A percentile compares a stretch with the other conserved stretches of the same genome.
Evolutionary conservation across 1,140 invertebrate genomes (phyloP).

Genomic region (Apolygus lucorum): DNA sequence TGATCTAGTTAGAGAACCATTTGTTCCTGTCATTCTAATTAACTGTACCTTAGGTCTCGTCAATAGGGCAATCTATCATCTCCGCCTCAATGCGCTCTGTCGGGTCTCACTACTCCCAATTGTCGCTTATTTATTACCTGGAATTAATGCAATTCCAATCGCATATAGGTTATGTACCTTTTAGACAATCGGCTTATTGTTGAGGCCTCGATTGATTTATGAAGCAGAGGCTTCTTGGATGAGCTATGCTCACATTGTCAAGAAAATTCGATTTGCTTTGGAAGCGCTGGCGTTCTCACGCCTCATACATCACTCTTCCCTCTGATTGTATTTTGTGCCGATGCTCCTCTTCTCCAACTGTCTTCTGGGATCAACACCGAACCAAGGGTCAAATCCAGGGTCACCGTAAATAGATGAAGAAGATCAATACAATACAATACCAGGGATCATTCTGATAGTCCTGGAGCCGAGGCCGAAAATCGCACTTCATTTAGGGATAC

Average conservation of each 20-base stretch:
- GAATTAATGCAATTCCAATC: not conserved
- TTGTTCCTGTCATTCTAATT: not conserved
- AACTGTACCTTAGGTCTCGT: not conserved
- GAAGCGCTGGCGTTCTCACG: not conserved
- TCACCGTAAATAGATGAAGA: too few relatives aligned
- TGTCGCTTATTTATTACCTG: not conserved
- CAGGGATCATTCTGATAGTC: too few relatives aligned
- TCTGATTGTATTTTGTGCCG: too few relatives aligned
- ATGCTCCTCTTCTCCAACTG: too few relatives aligned
- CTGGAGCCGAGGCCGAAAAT: too few relatives aligned
- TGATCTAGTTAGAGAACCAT: not conserved
- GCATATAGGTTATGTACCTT: not conserved
- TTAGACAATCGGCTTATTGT: not conserved
- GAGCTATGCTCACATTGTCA: too few relatives aligned
- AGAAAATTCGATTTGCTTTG: not conserved
- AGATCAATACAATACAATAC: too few relatives aligned
- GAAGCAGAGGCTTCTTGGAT: too few relatives aligned
- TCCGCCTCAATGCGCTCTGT: not conserved
- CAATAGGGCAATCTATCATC: not conserved
- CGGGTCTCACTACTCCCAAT: not conserved
- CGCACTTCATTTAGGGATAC: too few relatives aligned
- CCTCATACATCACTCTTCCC: too few relatives aligned
- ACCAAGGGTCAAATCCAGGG: too few relatives aligned
- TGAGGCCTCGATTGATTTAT: not conserved
- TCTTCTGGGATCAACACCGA: too few relatives aligned